Percentiles rank a stretch among this genome's conserved stretches.
Conservation (phyloP, 2,797 vertebrate genomes). For the Percopsis omiscomaycus region DNA sequence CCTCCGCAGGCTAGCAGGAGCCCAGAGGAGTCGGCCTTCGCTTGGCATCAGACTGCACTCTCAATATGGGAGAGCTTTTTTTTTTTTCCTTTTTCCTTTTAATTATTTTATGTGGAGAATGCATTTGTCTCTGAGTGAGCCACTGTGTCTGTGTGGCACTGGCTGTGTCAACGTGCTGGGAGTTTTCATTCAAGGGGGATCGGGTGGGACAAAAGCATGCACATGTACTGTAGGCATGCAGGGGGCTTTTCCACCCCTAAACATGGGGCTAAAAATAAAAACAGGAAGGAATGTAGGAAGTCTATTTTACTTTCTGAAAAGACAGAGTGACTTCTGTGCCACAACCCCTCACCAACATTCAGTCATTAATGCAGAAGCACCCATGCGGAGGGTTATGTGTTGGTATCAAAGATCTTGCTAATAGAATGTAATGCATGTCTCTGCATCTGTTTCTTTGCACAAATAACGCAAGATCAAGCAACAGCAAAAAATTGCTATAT, state of each 20-base stretch:
- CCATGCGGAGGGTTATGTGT: too few species aligned
- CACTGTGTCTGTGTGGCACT: constrained; percentile 4
- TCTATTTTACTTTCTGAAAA: not conserved
- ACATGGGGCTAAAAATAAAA: constrained; percentile 27
- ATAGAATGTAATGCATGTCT: too few species aligned
- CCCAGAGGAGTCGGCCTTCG: constrained; percentile 63
- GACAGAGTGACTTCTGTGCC: not conserved
- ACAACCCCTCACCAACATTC: not conserved
- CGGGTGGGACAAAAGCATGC: not conserved
- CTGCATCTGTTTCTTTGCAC: too few species aligned
- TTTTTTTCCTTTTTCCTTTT: too few species aligned
- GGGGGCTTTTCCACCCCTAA: constrained; percentile 1
- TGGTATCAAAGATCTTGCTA: too few species aligned
- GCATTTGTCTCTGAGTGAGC: constrained; percentile 1
- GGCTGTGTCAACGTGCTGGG: not conserved
- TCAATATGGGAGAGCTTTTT: not conserved
- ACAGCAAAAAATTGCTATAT: too few species aligned
- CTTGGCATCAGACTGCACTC: constrained; percentile 40
- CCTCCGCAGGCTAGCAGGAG: constrained; percentile 53
- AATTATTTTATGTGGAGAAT: too few species aligned
- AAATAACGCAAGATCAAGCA: too few species aligned
- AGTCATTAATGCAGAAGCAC: too few species aligned
- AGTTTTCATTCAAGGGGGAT: too few species aligned
- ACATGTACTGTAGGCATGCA: not conserved
- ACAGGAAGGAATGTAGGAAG: constrained; percentile 18